A percentile compares a stretch with the other conserved stretches of the same genome.
Conservation (phyloP, 2,113 vertebrate genomes). For the Notarius lentiginosus region DNA sequence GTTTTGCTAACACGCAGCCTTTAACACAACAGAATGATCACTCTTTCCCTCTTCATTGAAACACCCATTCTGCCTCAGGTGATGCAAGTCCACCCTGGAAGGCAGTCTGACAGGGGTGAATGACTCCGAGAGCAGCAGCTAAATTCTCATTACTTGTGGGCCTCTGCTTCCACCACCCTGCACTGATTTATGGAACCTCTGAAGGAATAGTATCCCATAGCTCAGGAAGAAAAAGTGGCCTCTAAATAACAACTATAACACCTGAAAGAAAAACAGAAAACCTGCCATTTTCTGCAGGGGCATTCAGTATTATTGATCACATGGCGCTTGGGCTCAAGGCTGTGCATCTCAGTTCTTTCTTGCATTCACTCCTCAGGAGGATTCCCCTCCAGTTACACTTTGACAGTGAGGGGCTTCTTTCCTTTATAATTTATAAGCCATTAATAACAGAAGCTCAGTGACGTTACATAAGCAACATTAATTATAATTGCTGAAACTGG, state of each 20-base stretch:
- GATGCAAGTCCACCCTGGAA: constrained; percentile 4
- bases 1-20: neutral
- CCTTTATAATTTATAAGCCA: too few relatives aligned
- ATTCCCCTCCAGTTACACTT: neutral
- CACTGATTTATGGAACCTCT: constrained; percentile 50
- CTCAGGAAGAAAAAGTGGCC: constrained; percentile 34
- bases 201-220: constrained; percentile 26
- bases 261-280: constrained; percentile 31
- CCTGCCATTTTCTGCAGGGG: constrained; percentile 1
- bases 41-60: constrained; percentile 20
- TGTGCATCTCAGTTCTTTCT: constrained; percentile 5
- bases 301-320: constrained; percentile 21
- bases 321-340: neutral
- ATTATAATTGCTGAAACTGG: too few relatives aligned
- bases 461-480: too few relatives aligned
- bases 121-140: constrained; percentile 42
- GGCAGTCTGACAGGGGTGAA: constrained; percentile 16
- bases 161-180: constrained; percentile 36
- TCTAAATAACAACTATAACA: constrained; percentile 38
- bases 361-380: neutral
- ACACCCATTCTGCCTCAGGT: constrained; percentile 14
- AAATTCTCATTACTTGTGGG: constrained; percentile 49
- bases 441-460: too few relatives aligned
- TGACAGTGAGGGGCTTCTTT: too few relatives aligned
- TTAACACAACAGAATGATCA: constrained; percentile 13